Conservation (phyloP, 2,888 invertebrate species). For the Pherbina coryleti region DNA sequence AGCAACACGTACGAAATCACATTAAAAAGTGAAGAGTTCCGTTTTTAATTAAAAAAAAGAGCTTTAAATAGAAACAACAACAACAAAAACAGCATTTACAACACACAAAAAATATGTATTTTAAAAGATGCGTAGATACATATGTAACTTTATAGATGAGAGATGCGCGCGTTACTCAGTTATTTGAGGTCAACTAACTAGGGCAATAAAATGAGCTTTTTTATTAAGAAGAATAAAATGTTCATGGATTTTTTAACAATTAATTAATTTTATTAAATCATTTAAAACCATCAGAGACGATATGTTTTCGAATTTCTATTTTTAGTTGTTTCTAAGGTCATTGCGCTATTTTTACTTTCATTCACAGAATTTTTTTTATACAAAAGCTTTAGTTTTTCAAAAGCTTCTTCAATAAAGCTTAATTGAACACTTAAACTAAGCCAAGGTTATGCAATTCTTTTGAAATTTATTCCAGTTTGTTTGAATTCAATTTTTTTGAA, state of each 20-base stretch:
- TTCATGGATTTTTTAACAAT: neutral
- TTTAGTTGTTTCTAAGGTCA: neutral
- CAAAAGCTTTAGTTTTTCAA: neutral
- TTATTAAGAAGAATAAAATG: neutral
- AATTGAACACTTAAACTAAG: neutral
- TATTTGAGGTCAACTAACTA: too few relatives aligned
- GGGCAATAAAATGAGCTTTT: too few relatives aligned
- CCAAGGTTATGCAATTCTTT: neutral
- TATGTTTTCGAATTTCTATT: neutral
- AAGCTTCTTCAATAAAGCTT: neutral
- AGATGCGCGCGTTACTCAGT: too few relatives aligned
- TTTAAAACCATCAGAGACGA: too few relatives aligned
- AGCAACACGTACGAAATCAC: neutral
- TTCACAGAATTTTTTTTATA: neutral
- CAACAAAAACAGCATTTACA: neutral
- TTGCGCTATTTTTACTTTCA: neutral
- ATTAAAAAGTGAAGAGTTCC: conserved; percentile 1
- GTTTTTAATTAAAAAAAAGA: neutral
- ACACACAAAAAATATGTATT: neutral
- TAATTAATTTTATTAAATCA: neutral
- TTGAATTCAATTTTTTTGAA: too few relatives aligned
- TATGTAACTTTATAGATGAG: neutral
- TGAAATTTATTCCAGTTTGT: neutral
- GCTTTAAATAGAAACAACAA: neutral
- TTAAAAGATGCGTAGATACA: neutral